Evolutionary conservation across 2,888 invertebrate genomes (phyloP), one percentile per base, ranked within the genome.

Genomic region (Electrophaes corylata): DNA sequence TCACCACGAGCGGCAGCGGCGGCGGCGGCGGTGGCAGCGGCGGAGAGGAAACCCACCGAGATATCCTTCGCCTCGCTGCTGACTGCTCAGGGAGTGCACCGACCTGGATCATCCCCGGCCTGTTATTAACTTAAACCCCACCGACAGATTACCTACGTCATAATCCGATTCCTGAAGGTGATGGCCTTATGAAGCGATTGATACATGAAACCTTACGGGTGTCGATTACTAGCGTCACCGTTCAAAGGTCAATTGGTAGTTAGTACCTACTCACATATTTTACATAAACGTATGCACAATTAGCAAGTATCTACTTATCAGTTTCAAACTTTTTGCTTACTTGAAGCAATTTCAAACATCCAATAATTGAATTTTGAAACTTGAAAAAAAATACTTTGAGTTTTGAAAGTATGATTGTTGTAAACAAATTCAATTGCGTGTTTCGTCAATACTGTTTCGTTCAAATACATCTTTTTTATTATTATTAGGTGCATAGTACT

Each of bases 61-160:
- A 43, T 43, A 19, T 52, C 71, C 10, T 62, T 67, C 78, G 77
- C 76, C 67, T 75, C 72, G 73, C 74, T 69, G 52, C 33, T 49
- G 35, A 26, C 53, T 49, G 72, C 56, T 66, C 71, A 78, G 76
- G 75, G 79, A 78, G 76, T 78, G 76, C 86, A 80, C 75, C 88
- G 86, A 88, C 86, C 88, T 84, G 83, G 69, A 87, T 87, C 83
- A 84, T 81, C 83, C 82, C 79, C 78, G 73, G 69, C 70, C 74
- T 80, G 78, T 76, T 76, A 76, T 71, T 76, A 77, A 75, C 72
- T 65, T 65, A 59, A 66, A 67, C 53, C n/a, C n/a, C 53, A 44
- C 58, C 53, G 48, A 50, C 60, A 55, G 23, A 39, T 64, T 62
- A n/a, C n/a, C n/a, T n/a, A 64, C 65, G 60, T 67, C 62, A 64